Conservation (phyloP, 2,797 vertebrate genomes). For the Odontamblyopus rebecca region DNA sequence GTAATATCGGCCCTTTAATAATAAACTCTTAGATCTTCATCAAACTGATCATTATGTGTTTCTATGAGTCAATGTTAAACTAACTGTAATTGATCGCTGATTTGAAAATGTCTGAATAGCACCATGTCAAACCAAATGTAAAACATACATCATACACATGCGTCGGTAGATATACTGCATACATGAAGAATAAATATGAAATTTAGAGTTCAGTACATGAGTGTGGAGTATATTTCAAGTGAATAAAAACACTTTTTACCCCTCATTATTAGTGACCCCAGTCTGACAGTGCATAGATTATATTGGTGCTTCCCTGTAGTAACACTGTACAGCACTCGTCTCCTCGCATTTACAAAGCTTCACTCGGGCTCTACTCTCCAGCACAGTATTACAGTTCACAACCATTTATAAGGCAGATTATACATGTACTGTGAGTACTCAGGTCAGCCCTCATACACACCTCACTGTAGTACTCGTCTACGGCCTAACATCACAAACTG, state of each 20-base stretch:
- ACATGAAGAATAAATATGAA: constrained; percentile 53
- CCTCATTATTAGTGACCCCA: constrained; percentile 7
- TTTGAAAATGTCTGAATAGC: constrained; percentile 65
- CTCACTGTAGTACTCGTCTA: constrained; percentile 41
- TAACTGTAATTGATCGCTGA: constrained; percentile 45
- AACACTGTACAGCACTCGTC: constrained; percentile 52
- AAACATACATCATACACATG: constrained; percentile 58
- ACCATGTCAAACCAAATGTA: constrained; percentile 66
- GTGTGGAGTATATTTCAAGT: constrained; percentile 64
- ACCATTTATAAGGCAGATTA: constrained; percentile 79
- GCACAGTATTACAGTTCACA: constrained; percentile 84
- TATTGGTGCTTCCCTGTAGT: constrained; percentile 57
- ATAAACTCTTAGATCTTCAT: no score
- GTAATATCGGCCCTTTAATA: no score
- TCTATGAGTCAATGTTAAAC: neutral
- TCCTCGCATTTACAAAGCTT: constrained; percentile 65
- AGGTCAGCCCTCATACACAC: constrained; percentile 47
- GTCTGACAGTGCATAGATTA: constrained; percentile 61
- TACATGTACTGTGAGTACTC: constrained; percentile 45
- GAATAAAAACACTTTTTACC: constrained; percentile 45
- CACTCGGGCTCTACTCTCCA: constrained; percentile 50
- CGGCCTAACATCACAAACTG: constrained; percentile 57
- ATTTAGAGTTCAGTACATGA: constrained; percentile 49
- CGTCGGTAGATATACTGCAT: constrained; percentile 48
- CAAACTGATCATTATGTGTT: neutral